Percentiles rank a stretch among this genome's conserved stretches.
Evolutionary conservation across 2,888 invertebrate species (phyloP).

Genomic region (Eupithecia vulgata): DNA sequence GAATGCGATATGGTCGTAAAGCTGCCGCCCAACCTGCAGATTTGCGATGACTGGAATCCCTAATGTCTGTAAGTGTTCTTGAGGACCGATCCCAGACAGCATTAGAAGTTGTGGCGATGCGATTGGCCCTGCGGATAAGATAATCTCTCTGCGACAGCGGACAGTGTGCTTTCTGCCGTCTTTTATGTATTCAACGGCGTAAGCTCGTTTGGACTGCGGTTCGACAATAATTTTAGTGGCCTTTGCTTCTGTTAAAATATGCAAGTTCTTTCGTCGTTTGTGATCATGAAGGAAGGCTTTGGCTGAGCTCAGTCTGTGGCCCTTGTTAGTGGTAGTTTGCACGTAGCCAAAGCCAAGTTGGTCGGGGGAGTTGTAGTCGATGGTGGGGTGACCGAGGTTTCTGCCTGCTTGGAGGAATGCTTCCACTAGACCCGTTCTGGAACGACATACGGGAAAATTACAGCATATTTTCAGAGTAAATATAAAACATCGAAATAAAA

Average conservation of each 20-base stretch:
- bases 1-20: conserved; percentile 86
- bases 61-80: conserved; percentile 81
- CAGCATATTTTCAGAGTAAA: not conserved
- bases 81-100: conserved; percentile 90
- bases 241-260: conserved; percentile 71
- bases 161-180: conserved; percentile 79
- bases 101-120: conserved; percentile 96
- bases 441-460: conserved; percentile 40
- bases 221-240: conserved; percentile 78
- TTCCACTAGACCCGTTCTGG: conserved; percentile 78
- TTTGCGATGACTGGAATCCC: conserved; percentile 85
- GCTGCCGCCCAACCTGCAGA: conserved; percentile 86
- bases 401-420: conserved; percentile 85
- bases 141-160: conserved; percentile 90
- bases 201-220: conserved; percentile 84
- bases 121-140: conserved; percentile 93
- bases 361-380: conserved; percentile 86
- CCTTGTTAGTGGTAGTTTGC: conserved; percentile 82
- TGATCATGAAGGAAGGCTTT: conserved; percentile 87
- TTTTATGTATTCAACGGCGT: conserved; percentile 87
- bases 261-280: conserved; percentile 85
- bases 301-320: conserved; percentile 87
- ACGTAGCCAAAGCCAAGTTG: conserved; percentile 85
- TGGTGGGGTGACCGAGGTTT: conserved; percentile 81
- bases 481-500: not conserved